Percentiles rank a stretch among this genome's conserved stretches.
phyloP scores from a whole-genome alignment of 35 echinoderm and acorn worm genomes.

The Diadema setosum region DNA sequence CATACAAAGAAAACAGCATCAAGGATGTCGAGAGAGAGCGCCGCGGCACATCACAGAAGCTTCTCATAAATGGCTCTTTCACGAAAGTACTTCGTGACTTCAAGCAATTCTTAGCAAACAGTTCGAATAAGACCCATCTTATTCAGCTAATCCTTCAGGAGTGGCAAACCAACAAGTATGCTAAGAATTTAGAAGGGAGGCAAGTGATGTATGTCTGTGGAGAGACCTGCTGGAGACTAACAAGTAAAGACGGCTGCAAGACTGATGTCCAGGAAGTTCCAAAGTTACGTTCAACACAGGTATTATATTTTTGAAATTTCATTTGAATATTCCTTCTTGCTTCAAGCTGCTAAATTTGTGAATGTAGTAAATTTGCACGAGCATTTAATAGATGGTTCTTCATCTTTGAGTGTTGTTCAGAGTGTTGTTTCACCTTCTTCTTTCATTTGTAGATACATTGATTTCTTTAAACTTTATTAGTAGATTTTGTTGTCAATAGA shows the following conservation, averaged over 20 bases:
- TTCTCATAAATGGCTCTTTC: background rate
- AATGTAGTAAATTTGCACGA: background rate
- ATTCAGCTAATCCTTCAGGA: background rate
- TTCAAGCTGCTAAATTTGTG: background rate
- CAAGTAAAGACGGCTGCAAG: background rate
- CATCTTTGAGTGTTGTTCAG: background rate
- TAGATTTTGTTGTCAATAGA: too few relatives aligned
- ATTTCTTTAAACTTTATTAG: too few relatives aligned
- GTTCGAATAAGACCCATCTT: background rate
- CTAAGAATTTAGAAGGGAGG: background rate
- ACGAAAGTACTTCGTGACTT: background rate
- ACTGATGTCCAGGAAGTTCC: background rate
- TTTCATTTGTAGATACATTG: background rate
- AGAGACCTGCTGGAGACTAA: background rate
- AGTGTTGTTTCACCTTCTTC: background rate
- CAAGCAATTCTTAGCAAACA: conserved; percentile 6
- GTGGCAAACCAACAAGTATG: background rate
- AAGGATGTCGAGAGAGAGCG: conserved; percentile 17
- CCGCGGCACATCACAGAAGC: background rate
- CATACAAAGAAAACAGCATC: background rate
- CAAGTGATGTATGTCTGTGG: background rate
- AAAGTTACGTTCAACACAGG: background rate
- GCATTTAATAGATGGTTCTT: background rate
- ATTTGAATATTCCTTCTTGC: background rate
- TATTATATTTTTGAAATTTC: background rate